Evolutionary conservation across 2,113 vertebrate genomes (phyloP).

Genomic region (Melanerpes aurifrons): DNA sequence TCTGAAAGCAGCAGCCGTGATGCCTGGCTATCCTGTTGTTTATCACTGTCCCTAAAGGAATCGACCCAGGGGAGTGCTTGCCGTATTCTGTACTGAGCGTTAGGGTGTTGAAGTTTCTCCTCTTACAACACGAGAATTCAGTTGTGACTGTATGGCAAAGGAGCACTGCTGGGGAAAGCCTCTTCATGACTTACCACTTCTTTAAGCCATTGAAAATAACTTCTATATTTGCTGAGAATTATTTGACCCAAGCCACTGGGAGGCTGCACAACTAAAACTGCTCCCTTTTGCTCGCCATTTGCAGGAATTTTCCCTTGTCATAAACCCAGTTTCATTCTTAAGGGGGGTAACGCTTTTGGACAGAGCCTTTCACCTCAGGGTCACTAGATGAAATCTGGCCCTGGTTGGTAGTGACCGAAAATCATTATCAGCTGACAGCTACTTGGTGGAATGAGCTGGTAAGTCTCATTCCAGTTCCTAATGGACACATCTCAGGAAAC

Average conservation of each 20-base stretch:
- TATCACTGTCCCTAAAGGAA: neutral
- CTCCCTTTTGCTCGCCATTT: neutral
- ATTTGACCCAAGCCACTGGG: neutral
- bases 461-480: conserved; percentile 19
- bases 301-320: neutral
- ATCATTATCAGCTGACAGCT: conserved; percentile 56
- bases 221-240: neutral
- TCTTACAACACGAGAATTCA: neutral
- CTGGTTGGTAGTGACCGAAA: conserved; percentile 55
- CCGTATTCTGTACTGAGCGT: fast-evolving
- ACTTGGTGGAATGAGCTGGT: conserved; percentile 42
- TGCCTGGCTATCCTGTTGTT: neutral
- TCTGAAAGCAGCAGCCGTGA: neutral
- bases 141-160: neutral
- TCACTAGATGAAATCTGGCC: conserved; percentile 47
- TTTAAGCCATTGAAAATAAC: neutral
- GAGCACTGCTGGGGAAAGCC: neutral
- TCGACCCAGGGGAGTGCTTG: neutral
- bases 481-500: conserved; percentile 39
- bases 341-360: neutral
- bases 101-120: neutral
- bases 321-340: neutral
- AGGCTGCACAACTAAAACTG: neutral
- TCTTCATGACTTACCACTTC: neutral
- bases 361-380: conserved; percentile 38